Conservation (phyloP, 2,888 invertebrate species). For the Zygogramma bicolorata region DNA sequence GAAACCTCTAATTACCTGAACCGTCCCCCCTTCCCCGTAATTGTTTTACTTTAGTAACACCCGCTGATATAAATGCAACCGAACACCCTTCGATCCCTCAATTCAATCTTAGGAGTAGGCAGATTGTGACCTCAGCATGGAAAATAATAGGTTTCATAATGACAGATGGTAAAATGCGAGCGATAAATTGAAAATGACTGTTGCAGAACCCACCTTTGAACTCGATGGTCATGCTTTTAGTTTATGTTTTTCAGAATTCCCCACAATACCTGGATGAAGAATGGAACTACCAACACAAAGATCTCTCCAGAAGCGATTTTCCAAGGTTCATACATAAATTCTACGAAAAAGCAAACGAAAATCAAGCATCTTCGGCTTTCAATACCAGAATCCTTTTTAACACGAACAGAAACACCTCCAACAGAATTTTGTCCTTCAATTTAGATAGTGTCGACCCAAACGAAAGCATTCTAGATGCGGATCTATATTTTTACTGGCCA, state of each 20-base stretch:
- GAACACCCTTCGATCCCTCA: too few species aligned
- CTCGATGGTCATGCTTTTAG: too few species aligned
- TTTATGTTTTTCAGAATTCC: neutral
- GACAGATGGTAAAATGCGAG: too few species aligned
- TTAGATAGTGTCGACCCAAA: slow-evolving; percentile 65
- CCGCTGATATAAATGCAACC: too few species aligned
- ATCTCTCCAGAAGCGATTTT: slow-evolving; percentile 43
- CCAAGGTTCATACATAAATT: slow-evolving; percentile 53
- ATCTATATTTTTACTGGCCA: slow-evolving; percentile 70
- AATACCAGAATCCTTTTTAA: slow-evolving; percentile 56
- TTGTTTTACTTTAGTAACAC: too few species aligned
- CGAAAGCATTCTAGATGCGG: slow-evolving; percentile 69
- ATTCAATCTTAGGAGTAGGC: too few species aligned
- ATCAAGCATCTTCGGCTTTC: neutral
- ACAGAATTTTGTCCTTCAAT: slow-evolving; percentile 63
- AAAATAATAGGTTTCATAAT: too few species aligned
- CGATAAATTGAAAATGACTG: too few species aligned
- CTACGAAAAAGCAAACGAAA: slow-evolving; percentile 44
- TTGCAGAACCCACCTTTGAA: too few species aligned
- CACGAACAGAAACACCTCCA: slow-evolving; percentile 46
- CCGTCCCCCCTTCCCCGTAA: too few species aligned
- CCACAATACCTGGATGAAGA: slow-evolving; percentile 51
- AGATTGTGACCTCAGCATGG: too few species aligned
- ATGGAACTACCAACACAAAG: slow-evolving; percentile 55
- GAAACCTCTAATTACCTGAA: too few species aligned